Evolutionary conservation across 2,888 invertebrate species (phyloP), one percentile per base, ranked within the genome.

Genomic region (Brachylomia viminalis): DNA sequence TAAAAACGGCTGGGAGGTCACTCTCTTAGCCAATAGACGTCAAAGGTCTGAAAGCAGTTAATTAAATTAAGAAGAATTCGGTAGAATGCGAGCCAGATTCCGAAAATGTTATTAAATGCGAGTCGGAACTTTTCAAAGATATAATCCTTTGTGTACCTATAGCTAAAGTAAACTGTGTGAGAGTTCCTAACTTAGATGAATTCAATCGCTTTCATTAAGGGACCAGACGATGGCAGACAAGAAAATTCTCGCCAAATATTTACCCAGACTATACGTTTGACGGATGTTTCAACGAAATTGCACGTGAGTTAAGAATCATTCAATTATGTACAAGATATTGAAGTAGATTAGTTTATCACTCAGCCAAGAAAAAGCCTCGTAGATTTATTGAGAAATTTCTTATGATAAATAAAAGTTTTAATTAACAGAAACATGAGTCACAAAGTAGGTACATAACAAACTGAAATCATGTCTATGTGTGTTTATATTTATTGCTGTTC

Each of bases 401-500:
- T n/a, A n/a, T n/a, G 75, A 65, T 58, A 79, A 68, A 82, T 77
- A 71, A 62, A 72, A 68, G 52, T 74, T 73, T 76, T 75, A 78
- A 79, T 87, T 77, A 81, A 70, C 61, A 71, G 69, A 75, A 71
- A 70, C 54, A 83, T 88, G 88, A 88, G 71, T 88, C 87, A 88
- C 73, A 73, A 71, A 30, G 70, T 82, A 79, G 58, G 71, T 84
- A 75, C 72, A 78, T 71, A 86, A 77, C 75, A 78, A 74, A 84
- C 77, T 83, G 80, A 87, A 88, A 86, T 88, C 87, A 80, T 82
- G 75, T 82, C 67, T 82, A 77, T 79, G 79, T 83, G 77, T 78
- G 77, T 77, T 77, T 84, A 58, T 82, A 80, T 86, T 83, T 86
- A 84, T 80, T 86, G 76, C 76, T 52, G 62, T 59, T 83, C 76